Percentiles rank a stretch among this genome's conserved stretches.
phyloP scores from a whole-genome alignment of 2,888 invertebrate genomes.

The Scrobipalpa atriplicella region DNA sequence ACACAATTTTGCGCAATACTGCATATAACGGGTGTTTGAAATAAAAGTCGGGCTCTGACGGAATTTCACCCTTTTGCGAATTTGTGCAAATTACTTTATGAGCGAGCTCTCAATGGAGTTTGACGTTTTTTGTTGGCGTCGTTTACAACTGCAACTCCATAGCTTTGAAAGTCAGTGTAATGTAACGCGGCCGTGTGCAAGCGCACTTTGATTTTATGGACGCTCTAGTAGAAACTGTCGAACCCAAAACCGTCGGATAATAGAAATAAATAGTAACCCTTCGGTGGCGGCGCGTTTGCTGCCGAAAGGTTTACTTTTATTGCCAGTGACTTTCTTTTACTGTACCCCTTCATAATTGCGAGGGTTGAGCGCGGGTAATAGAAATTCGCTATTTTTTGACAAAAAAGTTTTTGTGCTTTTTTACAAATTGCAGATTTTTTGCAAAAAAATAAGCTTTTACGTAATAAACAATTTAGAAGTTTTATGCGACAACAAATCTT shows the following conservation, averaged over 20 bases:
- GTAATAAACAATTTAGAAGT: constrained; percentile 9
- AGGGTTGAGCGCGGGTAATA: constrained; percentile 64
- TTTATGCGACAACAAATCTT: not conserved
- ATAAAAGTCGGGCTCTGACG: constrained; percentile 63
- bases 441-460: constrained; percentile 25
- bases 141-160: constrained; percentile 65
- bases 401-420: constrained; percentile 55
- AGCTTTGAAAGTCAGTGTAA: constrained; percentile 51
- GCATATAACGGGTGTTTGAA: constrained; percentile 66
- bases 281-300: constrained; percentile 72
- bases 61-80: constrained; percentile 78
- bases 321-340: constrained; percentile 72
- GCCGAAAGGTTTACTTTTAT: constrained; percentile 80
- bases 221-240: constrained; percentile 54
- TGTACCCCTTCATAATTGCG: constrained; percentile 75
- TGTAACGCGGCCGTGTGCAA: constrained; percentile 53
- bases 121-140: constrained; percentile 60
- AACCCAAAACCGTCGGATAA: constrained; percentile 65
- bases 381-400: constrained; percentile 55
- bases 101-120: constrained; percentile 62
- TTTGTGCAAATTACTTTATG: constrained; percentile 82
- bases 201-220: constrained; percentile 59
- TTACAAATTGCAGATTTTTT: constrained; percentile 42
- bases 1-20: constrained; percentile 51
- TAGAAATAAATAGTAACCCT: constrained; percentile 78